These are phyloP conservation scores for Rhinogobio ventralis DNA, from an alignment of 2,797 vertebrate species.

Conservation along the genomic window DNA sequence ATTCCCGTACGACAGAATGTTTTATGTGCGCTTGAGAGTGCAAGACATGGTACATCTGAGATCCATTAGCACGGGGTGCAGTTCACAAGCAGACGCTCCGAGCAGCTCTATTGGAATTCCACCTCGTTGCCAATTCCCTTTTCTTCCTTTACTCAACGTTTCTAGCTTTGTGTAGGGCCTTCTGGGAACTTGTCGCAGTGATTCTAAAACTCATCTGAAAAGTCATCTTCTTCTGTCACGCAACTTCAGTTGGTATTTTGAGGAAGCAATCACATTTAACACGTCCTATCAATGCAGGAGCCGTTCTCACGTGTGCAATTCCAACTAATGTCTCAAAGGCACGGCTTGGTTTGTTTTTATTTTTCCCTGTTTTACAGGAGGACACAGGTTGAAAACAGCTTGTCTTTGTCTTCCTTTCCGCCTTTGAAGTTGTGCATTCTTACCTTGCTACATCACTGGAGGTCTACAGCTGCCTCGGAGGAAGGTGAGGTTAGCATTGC, in stretches of 20 bases:
- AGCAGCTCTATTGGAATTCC: conserved; percentile 75
- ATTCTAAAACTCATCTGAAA: conserved; percentile 64
- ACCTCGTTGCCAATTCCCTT: conserved; percentile 66
- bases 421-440: conserved; percentile 81
- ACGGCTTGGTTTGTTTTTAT: not conserved
- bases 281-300: conserved; percentile 60
- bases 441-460: conserved; percentile 75
- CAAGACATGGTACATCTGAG: conserved; percentile 79
- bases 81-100: conserved; percentile 74
- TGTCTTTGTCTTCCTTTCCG: conserved; percentile 70
- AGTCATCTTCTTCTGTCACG: conserved; percentile 35
- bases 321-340: not conserved
- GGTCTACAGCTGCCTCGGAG: conserved; percentile 70
- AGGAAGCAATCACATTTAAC: conserved; percentile 61
- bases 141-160: conserved; percentile 55
- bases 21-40: conserved; percentile 79
- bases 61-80: conserved; percentile 76
- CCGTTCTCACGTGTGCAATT: conserved; percentile 61
- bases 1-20: conserved; percentile 78
- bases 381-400: conserved; percentile 72
- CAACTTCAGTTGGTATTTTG: conserved; percentile 60
- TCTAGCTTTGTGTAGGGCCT: conserved; percentile 63
- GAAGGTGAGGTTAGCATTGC: conserved; percentile 69
- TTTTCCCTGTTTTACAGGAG: conserved; percentile 59
- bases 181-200: conserved; percentile 66